Evolutionary conservation across 2,113 vertebrate genomes (phyloP).

Genomic region (Hucho hucho): DNA sequence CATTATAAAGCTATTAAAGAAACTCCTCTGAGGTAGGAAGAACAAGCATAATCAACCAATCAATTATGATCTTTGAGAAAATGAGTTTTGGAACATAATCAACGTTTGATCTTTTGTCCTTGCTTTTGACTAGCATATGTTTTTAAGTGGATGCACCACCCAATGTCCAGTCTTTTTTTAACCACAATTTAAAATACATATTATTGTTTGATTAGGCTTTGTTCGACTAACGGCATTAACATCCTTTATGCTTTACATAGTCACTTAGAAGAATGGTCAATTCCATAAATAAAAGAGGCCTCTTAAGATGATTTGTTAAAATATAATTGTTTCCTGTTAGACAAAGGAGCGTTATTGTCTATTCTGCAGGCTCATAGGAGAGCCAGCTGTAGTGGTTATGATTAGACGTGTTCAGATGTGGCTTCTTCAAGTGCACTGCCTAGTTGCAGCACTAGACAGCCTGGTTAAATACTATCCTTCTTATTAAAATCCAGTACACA

Average conservation of each 20-base stretch:
- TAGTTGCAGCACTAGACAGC: background rate
- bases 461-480: background rate
- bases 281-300: background rate
- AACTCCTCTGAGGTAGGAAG: conserved; percentile 65
- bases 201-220: conserved; percentile 1
- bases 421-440: background rate
- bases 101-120: conserved; percentile 72
- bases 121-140: conserved; percentile 49
- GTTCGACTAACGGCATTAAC: background rate
- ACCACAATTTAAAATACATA: background rate
- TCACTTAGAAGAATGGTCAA: background rate
- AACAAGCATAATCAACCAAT: conserved; percentile 76
- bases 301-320: conserved; percentile 3
- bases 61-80: conserved; percentile 74
- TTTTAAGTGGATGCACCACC: conserved; percentile 7
- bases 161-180: conserved; percentile 7
- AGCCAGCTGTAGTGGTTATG: background rate
- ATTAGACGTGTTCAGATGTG: background rate
- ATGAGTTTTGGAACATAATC: conserved; percentile 68
- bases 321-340: background rate
- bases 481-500: too few relatives aligned
- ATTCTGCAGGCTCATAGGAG: background rate
- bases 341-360: background rate
- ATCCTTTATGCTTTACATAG: background rate
- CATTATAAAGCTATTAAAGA: conserved; percentile 77